These are phyloP conservation scores for Diarsia rubi DNA, from an alignment of 2,888 invertebrate species.

Conservation along the genomic window DNA sequence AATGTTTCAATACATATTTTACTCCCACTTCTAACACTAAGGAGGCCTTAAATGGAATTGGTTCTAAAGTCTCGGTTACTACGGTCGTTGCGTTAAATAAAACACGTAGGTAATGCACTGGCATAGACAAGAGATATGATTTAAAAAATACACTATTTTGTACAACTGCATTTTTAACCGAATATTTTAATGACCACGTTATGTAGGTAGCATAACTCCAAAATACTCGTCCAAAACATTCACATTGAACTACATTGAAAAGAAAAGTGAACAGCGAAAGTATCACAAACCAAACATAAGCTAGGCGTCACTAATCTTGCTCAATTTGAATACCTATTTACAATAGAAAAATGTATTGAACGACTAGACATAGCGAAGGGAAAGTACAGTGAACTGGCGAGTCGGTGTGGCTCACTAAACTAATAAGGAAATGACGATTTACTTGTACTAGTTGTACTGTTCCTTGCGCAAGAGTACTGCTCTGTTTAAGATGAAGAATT, in stretches of 20 bases:
- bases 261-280: conserved; percentile 50
- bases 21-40: background rate
- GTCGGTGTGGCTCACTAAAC: conserved; percentile 55
- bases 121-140: background rate
- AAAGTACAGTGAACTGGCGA: conserved; percentile 60
- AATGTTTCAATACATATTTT: background rate
- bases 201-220: background rate
- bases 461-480: conserved; percentile 59
- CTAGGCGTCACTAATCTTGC: conserved; percentile 28
- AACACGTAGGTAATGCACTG: background rate
- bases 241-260: conserved; percentile 28
- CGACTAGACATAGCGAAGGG: conserved; percentile 58
- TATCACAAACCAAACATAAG: conserved; percentile 41
- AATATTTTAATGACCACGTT: background rate
- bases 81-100: background rate
- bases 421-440: conserved; percentile 71
- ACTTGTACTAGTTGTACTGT: conserved; percentile 25
- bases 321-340: conserved; percentile 53
- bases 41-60: background rate
- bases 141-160: background rate
- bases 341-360: conserved; percentile 56
- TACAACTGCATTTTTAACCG: background rate
- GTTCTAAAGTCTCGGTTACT: background rate
- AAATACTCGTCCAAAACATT: background rate
- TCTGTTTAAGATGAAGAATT: conserved; percentile 34